Base-by-base conservation (phyloP, 2,113 vertebrate species). In the Halcyon malimbica region DNA sequence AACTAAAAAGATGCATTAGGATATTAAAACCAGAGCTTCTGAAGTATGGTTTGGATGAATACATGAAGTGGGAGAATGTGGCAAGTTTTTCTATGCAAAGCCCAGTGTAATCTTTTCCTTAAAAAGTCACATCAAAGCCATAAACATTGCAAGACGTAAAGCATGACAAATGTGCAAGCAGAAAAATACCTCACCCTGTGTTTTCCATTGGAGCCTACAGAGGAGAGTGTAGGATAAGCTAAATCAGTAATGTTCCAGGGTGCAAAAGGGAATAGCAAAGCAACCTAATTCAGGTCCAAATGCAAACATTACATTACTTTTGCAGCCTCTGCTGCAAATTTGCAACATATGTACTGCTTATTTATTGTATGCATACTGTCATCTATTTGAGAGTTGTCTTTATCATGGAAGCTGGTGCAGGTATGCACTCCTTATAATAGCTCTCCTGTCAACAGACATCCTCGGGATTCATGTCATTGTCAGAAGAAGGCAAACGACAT, bases 21-120 rank as follows among this genome's bases (percentile, higher is more conserved):
- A 93, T 97, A 96, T 96, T 92, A 94, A 97, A 98, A 97, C 70
- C 92, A 96, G 97, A 97, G 93, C 82, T 92, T 91, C 90, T 94
- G 83, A 88, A 78, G 62, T 94, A 96, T 68, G 87, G 96, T 97
- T 96, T 83, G 54, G 93, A 96, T 97, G 97, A 97, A 98, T 95
- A 74, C n/a, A 63, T 89, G 87, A 91, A 96, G 93, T 50, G 37
- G 74, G 54, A 82, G 82, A 97, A 97, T 95, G 96, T 94, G 97
- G 94, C 68, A 95, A 56, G 91, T 94, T 95, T 97, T 89, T 91
- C 89, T 81, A 68, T 2, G 37, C 92, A 89, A 96, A 95, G 82
- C 82, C 95, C 71, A 81, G 82, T 35, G 28, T 69, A 96, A 90
- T 82, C 39, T 78, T 92, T 96, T 96, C 62, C 76, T 96, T 88